Conservation (phyloP, 1,140 invertebrate species). For the Bombus superbus region DNA sequence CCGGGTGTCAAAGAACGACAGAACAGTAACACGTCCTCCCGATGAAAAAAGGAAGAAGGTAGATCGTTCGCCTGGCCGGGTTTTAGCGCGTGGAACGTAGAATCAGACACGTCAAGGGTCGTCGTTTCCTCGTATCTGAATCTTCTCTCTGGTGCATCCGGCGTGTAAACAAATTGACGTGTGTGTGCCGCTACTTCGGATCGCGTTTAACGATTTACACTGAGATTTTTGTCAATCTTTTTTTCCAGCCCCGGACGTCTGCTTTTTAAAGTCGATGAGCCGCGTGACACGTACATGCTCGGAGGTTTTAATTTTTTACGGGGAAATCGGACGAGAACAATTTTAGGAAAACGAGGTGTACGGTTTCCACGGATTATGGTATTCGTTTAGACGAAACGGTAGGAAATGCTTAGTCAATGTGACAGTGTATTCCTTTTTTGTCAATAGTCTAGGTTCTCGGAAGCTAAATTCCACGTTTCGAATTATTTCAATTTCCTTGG, state of each 20-base stretch:
- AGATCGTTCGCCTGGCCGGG: slow-evolving; percentile 45
- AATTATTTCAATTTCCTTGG: too few species aligned
- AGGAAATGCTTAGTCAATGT: not conserved
- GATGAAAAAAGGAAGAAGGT: slow-evolving; percentile 44
- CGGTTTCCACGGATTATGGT: not conserved
- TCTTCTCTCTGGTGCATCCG: slow-evolving; percentile 38
- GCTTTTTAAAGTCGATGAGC: slow-evolving; percentile 12
- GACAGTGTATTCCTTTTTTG: too few species aligned
- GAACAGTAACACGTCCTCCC: slow-evolving; percentile 42
- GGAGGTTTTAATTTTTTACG: not conserved
- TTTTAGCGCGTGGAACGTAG: slow-evolving; percentile 53
- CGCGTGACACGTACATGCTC: not conserved
- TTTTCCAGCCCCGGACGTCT: not conserved
- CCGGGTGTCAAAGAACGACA: slow-evolving; percentile 60
- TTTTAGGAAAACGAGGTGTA: not conserved
- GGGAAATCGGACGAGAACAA: not conserved
- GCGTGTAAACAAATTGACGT: slow-evolving; percentile 44
- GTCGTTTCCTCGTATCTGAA: slow-evolving; percentile 50
- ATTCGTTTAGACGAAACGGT: not conserved
- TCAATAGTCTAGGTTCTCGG: too few species aligned
- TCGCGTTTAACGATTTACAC: slow-evolving; percentile 44
- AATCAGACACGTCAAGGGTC: slow-evolving; percentile 60
- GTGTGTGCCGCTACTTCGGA: slow-evolving; percentile 39
- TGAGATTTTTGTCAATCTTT: slow-evolving; percentile 18
- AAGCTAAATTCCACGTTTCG: too few species aligned